Evolutionary conservation across 2,797 vertebrate genomes (phyloP), one percentile per base, ranked within the genome.

Genomic region (Cercopithecus petaurista): DNA sequence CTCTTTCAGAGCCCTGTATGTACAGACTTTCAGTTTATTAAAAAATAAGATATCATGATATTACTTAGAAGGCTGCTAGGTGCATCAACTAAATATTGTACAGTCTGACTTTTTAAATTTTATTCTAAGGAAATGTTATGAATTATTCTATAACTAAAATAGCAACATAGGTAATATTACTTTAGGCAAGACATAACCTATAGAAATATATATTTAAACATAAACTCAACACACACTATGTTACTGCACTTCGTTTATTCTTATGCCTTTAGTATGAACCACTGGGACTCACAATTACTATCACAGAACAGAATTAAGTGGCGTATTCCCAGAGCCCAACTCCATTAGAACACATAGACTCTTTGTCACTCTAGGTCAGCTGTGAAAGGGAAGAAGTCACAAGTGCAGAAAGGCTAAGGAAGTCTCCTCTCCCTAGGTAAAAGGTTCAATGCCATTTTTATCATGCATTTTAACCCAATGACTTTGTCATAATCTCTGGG

Each of bases 401-500:
- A 96, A 85, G 85, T 80, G 70, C 70, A 88, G 72, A 90, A 67
- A 96, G 76, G 50, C 73, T 95, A 77, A 85, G n/a, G 39, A 92
- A 82, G 39, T 76, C 81, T 80, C 3, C 22, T 76, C 55, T 96
- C 50, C 55, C 87, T 87, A 86, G 93, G 48, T 83, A 72, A 90
- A 97, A 96, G 55, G 21, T 87, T 77, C 91, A 72, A 92, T 97
- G 87, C 48, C 85, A 92, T 95, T 90, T 97, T 96, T 92, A 76
- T 92, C 87, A 90, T 92, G 12, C 84, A 88, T 96, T 97, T 92
- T 96, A 97, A 96, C 76, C 80, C 81, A 73, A 30, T 64, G 88
- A 87, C 94, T 97, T 92, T 93, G 67, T 90, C 84, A 75, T 82
- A 43, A 41, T 93, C 89, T 96, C 93, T 72, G 7, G 94, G 50